These are phyloP conservation scores for Daktulosphaira vitifoliae DNA, from an alignment of 1,140 invertebrate species.

Conservation along the genomic window DNA sequence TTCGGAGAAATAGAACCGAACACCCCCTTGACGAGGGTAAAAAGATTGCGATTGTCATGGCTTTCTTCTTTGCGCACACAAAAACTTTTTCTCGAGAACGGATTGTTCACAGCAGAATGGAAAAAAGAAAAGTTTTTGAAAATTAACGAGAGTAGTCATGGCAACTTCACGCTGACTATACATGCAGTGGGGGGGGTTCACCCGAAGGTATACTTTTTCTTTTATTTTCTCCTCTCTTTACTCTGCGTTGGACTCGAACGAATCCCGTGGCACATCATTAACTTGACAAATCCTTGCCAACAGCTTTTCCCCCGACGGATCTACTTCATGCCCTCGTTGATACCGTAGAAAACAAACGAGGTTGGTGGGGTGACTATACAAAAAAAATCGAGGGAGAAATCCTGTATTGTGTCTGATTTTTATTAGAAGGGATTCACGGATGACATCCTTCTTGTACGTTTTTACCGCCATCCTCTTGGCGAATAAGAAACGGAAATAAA, in stretches of 20 bases:
- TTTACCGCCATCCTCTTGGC: neutral
- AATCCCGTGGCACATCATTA: constrained; percentile 31
- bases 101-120: neutral
- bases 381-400: neutral
- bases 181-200: no score
- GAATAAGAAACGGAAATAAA: constrained; percentile 11
- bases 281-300: constrained; percentile 31
- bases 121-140: neutral
- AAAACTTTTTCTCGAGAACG: neutral
- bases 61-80: neutral
- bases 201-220: no score
- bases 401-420: constrained; percentile 18
- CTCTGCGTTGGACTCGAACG: neutral
- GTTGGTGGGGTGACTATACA: neutral
- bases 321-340: no score
- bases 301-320: constrained; percentile 1
- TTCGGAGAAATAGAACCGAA: no score
- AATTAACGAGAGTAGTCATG: constrained; percentile 32
- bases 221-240: no score
- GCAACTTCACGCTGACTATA: neutral
- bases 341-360: no score
- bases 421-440: constrained; percentile 27
- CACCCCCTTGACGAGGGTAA: neutral
- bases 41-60: neutral
- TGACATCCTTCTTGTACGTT: neutral